Evolutionary conservation across 2,113 vertebrate species (phyloP), one percentile per base, ranked within the genome.

Genomic region (Synodontis membranacea): DNA sequence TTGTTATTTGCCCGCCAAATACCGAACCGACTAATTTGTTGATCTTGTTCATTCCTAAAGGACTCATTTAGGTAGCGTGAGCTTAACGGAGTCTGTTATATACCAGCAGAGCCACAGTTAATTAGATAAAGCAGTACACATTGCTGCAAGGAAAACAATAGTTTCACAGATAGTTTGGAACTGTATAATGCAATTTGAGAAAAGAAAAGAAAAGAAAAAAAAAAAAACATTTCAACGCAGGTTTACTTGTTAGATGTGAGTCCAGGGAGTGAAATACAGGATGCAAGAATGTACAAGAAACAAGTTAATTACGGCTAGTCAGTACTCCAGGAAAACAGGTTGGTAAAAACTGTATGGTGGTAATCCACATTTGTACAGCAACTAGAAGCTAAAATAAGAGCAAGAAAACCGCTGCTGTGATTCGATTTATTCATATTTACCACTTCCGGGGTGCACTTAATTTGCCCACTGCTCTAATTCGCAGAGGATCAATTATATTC

Each of bases 81-180:
- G 92, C 89, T 83, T 90, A 90, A 89, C 89, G 86, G 82, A 91
- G 91, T 85, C 90, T 88, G 92, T 92, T 91, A 89, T 91, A 91
- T 89, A 91, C 91, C 91, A 93, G 90, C 90, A 90, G 90, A 90
- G 92, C 93, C 91, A 89, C 91, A 91, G 92, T 93, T 92, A 93
- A 94, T 93, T 94, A 94, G 91, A 92, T 90, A 89, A 92, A 92
- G 92, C 92, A 91, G 92, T 88, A 86, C 91, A 89, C 78, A 72
- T 82, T 88, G 93, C 89, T 90, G 89, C n/a, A 93, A 92, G 75
- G 90, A 91, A 92, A 90, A 91, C 90, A 89, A 91, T 90, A 88
- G 87, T 90, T 93, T 90, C 87, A 91, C 90, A 84, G 88, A 91
- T 94, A 86, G 93, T 94, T 91, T 92, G 91, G 80, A 90, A 87